Conservation (phyloP, 2,113 vertebrate species). For the Sporophila hypoxantha region DNA sequence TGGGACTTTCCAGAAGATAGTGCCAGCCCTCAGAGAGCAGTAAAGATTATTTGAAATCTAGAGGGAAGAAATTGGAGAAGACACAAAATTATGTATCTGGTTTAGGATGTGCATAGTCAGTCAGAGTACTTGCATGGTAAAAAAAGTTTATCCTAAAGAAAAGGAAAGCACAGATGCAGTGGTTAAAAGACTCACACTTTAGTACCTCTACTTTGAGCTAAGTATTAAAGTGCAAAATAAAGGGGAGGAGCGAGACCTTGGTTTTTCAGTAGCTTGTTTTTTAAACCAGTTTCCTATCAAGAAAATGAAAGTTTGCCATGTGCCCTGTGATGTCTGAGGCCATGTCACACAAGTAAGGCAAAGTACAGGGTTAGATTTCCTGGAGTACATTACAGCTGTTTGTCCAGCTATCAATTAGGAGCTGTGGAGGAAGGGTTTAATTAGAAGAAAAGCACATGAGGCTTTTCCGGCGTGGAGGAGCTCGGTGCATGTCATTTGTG, state of each 20-base stretch:
- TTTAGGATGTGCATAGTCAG: background rate
- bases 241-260: background rate
- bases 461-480: background rate
- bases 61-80: background rate
- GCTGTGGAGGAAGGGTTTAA: constrained; percentile 4
- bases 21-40: background rate
- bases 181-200: background rate
- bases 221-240: background rate
- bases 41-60: background rate
- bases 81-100: accelerated
- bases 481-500: background rate
- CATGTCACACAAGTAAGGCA: background rate
- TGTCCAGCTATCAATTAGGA: constrained; percentile 11
- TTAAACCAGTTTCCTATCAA: background rate
- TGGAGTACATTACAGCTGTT: background rate
- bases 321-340: background rate
- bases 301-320: background rate
- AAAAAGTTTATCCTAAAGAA: background rate
- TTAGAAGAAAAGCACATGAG: background rate
- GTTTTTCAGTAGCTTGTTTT: background rate
- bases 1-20: background rate
- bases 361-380: background rate
- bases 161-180: background rate
- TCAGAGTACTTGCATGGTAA: background rate
- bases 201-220: background rate